Evolutionary conservation across 2,797 vertebrate species (phyloP).

Genomic region (Sus cebifrons): DNA sequence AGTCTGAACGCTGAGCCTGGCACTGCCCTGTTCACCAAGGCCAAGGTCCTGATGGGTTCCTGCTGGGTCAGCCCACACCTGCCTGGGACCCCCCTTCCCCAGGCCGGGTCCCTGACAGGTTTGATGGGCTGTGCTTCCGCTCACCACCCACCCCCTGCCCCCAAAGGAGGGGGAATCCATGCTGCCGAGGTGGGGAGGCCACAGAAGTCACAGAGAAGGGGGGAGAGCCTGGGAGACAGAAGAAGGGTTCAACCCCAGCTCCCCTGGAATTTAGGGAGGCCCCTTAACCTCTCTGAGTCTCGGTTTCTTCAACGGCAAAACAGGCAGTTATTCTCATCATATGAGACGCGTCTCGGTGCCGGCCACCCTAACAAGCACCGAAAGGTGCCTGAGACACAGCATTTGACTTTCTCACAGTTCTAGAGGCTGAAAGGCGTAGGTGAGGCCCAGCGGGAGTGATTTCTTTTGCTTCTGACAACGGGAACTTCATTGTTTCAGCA

Average conservation of each 20-base stretch:
- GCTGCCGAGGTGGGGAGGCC: not conserved
- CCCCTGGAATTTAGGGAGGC: not conserved
- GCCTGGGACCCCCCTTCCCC: not conserved
- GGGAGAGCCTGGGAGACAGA: not conserved
- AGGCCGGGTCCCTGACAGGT: accelerated
- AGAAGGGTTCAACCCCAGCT: not conserved
- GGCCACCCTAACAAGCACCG: not conserved
- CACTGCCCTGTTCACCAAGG: not conserved
- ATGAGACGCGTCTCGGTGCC: not conserved
- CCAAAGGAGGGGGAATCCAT: accelerated
- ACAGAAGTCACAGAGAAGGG: not conserved
- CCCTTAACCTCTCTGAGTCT: not conserved
- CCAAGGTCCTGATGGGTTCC: not conserved
- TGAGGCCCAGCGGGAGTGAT: not conserved
- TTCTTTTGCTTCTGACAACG: not conserved
- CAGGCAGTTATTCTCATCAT: no score
- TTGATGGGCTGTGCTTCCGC: no score
- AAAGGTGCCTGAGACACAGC: not conserved
- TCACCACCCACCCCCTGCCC: not conserved
- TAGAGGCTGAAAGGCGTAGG: not conserved
- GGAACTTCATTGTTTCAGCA: not conserved
- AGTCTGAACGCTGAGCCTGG: not conserved
- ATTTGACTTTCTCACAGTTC: not conserved
- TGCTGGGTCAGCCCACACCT: not conserved
- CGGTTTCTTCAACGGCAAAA: not conserved